Conservation (phyloP, 2,113 vertebrate species). For the Myotis yumanensis region DNA sequence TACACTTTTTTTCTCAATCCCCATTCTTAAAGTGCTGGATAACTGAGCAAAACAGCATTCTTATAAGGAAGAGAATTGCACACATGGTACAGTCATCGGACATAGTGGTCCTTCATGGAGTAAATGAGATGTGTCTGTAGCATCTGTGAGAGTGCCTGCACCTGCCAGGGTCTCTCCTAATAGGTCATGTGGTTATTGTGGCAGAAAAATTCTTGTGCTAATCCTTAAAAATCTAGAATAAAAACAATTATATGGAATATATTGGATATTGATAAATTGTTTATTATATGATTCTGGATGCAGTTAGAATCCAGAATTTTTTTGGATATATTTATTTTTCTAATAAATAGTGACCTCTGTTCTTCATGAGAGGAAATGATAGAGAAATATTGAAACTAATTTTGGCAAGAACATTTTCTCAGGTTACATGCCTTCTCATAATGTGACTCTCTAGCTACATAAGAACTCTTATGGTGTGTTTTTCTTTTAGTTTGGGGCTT, state of each 20-base stretch:
- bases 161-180: not conserved
- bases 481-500: not conserved
- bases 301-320: not conserved
- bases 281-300: not conserved
- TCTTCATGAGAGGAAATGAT: not conserved
- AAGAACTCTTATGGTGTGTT: not conserved
- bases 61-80: not conserved
- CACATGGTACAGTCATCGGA: no score
- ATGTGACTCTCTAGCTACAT: not conserved
- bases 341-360: not conserved
- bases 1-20: not conserved
- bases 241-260: not conserved
- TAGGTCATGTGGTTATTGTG: not conserved
- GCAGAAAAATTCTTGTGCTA: not conserved
- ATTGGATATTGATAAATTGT: not conserved
- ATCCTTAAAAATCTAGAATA: not conserved
- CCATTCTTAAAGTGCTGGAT: not conserved
- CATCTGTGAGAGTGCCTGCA: not conserved
- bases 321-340: not conserved
- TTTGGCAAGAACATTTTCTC: conserved; percentile 2
- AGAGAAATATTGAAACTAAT: not conserved
- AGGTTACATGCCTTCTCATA: not conserved
- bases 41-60: not conserved
- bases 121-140: accelerated
- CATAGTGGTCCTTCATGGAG: not conserved